Evolutionary conservation across 2,888 invertebrate genomes (phyloP).

Genomic region (Caradrina kadenii): DNA sequence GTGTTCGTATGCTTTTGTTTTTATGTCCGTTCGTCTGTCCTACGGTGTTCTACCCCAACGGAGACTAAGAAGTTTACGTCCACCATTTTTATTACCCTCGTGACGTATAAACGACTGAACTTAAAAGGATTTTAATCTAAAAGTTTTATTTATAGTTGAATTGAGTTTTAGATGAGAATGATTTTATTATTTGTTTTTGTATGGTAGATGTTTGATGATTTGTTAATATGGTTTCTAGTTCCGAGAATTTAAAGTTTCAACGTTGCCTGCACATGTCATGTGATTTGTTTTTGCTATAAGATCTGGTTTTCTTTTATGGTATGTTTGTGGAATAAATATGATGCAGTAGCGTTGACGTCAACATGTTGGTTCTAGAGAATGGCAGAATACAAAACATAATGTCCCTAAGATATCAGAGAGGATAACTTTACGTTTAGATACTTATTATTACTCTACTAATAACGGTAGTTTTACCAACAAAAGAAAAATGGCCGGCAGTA

Average conservation of each 20-base stretch:
- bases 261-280: constrained; percentile 1
- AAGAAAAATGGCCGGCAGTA: constrained; percentile 32
- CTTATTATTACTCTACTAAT: not conserved
- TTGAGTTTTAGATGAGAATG: constrained; percentile 11
- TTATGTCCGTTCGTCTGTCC: constrained; percentile 49
- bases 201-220: not conserved
- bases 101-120: constrained; percentile 44
- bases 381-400: not conserved
- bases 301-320: constrained; percentile 6
- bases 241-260: constrained; percentile 10
- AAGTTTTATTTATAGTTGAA: constrained; percentile 31
- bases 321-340: constrained; percentile 38
- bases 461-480: constrained; percentile 42
- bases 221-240: constrained; percentile 10
- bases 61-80: constrained; percentile 45
- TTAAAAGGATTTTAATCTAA: constrained; percentile 59
- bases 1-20: constrained; percentile 53
- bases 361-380: not conserved
- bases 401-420: too few relatives aligned
- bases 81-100: constrained; percentile 53
- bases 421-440: not conserved
- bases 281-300: constrained; percentile 18
- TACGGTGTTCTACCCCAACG: constrained; percentile 18
- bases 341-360: constrained; percentile 37
- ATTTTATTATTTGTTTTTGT: constrained; percentile 29